Evolutionary conservation across 1,140 invertebrate genomes (phyloP).

Genomic region (Pseudomyrmex flavicornis): DNA sequence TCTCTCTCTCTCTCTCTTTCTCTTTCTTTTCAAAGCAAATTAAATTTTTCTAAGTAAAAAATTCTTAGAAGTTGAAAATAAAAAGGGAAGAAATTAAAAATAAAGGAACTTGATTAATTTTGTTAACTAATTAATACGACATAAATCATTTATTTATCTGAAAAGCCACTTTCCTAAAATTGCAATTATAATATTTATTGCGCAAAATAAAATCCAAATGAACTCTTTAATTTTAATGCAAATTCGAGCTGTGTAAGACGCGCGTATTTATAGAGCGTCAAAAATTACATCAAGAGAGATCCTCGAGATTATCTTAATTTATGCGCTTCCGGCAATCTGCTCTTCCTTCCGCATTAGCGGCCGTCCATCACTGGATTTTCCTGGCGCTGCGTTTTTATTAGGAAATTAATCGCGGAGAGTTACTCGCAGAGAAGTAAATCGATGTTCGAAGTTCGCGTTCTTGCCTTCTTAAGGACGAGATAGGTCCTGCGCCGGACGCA

Average conservation of each 20-base stretch:
- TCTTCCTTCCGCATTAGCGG: conserved; percentile 46
- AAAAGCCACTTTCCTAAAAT: not conserved
- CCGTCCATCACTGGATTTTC: conserved; percentile 59
- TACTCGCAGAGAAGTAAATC: conserved; percentile 44
- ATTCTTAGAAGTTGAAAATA: too few relatives aligned
- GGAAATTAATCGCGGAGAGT: conserved; percentile 56
- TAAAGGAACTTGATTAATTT: too few relatives aligned
- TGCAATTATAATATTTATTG: not conserved
- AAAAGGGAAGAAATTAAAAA: too few relatives aligned
- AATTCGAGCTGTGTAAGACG: not conserved
- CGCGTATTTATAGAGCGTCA: conserved; percentile 2
- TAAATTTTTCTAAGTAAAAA: not conserved
- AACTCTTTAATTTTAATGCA: not conserved
- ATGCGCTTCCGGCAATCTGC: conserved; percentile 43
- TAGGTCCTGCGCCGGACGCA: conserved; percentile 22
- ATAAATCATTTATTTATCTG: too few relatives aligned
- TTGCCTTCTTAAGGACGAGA: conserved; percentile 3
- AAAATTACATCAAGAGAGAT: conserved; percentile 3
- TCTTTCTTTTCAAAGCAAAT: not conserved
- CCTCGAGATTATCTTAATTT: conserved; percentile 39
- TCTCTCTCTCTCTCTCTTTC: too few relatives aligned
- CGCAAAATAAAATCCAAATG: not conserved
- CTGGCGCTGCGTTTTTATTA: conserved; percentile 59
- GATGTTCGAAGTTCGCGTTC: conserved; percentile 48
- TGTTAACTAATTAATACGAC: too few relatives aligned